phyloP scores from a whole-genome alignment of 2,888 invertebrate genomes.

The Eupithecia centaureata region DNA sequence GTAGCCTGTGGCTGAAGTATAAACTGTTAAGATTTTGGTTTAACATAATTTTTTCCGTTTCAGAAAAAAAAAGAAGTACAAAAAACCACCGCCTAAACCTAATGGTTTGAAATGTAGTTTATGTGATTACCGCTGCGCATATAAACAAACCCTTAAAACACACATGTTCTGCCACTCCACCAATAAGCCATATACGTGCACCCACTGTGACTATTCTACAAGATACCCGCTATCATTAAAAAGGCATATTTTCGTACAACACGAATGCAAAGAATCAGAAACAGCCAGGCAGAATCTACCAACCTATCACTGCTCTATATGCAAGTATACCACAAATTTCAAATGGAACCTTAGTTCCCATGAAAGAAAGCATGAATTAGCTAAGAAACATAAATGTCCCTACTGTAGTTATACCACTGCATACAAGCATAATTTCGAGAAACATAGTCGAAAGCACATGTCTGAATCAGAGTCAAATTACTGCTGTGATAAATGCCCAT shows the following conservation, averaged over 20 bases:
- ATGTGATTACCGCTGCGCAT: constrained; percentile 52
- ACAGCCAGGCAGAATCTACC: constrained; percentile 16
- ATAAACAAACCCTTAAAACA: constrained; percentile 58
- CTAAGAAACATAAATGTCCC: constrained; percentile 20
- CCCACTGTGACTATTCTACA: constrained; percentile 57
- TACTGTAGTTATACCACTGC: constrained; percentile 39
- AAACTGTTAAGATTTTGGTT: no score
- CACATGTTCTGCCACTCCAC: constrained; percentile 57
- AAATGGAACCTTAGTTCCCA: constrained; percentile 56
- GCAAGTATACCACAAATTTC: constrained; percentile 44
- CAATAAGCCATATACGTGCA: constrained; percentile 54
- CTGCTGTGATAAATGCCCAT: constrained; percentile 67
- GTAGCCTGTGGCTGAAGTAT: no score
- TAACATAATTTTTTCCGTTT: no score
- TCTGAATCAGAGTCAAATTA: constrained; percentile 42
- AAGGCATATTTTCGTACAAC: constrained; percentile 58
- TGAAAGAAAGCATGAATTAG: constrained; percentile 34
- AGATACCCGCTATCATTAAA: constrained; percentile 58
- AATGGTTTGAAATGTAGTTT: constrained; percentile 54
- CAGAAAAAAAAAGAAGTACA: constrained; percentile 16
- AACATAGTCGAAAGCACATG: constrained; percentile 54
- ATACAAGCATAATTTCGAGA: constrained; percentile 53
- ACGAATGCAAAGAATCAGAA: constrained; percentile 43
- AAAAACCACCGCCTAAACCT: not conserved
- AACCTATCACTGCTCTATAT: constrained; percentile 38